Conservation (phyloP, 2,888 invertebrate species). For the Steinernema hermaphroditum region DNA sequence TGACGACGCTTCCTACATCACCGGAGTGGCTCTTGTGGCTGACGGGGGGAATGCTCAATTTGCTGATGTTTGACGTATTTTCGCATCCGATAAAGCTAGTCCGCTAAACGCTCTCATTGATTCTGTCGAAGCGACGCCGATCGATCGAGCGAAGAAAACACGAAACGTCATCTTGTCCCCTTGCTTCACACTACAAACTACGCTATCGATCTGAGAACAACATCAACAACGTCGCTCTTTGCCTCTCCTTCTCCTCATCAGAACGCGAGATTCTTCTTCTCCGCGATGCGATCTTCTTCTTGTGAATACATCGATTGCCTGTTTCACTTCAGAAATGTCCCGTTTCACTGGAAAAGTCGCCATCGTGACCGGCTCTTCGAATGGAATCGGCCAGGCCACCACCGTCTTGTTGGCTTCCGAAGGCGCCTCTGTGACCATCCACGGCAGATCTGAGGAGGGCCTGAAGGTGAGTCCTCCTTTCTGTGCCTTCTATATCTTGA, state of each 20-base stretch:
- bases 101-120: background rate
- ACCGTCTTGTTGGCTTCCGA: background rate
- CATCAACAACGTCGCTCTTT: background rate
- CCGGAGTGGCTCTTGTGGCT: background rate
- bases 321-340: background rate
- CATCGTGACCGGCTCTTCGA: background rate
- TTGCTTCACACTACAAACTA: background rate
- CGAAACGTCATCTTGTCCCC: background rate
- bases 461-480: background rate
- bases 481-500: too few relatives aligned
- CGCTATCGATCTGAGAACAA: background rate
- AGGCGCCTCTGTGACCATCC: background rate
- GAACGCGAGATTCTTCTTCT: too few relatives aligned
- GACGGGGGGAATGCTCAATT: background rate
- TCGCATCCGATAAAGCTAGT: background rate
- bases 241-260: background rate
- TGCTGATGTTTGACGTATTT: background rate
- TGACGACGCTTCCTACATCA: constrained; percentile 15
- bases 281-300: too few relatives aligned
- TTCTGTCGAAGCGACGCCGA: background rate
- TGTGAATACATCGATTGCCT: too few relatives aligned
- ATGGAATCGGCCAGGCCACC: background rate
- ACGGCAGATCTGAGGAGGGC: background rate
- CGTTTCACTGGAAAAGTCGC: background rate
- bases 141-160: too few relatives aligned